phyloP scores from a whole-genome alignment of 2,797 vertebrate species.

The Eulemur albifrons region DNA sequence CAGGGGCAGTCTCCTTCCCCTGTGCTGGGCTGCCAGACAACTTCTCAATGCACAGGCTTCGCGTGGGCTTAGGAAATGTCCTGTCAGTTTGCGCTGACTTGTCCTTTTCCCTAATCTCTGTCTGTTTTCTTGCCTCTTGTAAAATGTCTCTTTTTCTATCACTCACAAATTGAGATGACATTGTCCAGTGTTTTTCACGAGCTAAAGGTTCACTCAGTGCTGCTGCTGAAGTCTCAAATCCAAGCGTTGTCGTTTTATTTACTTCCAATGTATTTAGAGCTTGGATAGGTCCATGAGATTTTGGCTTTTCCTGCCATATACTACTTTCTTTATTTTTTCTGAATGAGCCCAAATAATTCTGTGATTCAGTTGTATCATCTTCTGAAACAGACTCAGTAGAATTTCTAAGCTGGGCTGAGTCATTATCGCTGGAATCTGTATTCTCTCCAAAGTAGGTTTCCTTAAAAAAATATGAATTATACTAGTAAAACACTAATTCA shows the following conservation, averaged over 20 bases:
- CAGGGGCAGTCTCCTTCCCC: neutral
- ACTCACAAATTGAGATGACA: neutral
- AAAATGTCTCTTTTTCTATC: neutral
- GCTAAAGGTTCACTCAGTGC: neutral
- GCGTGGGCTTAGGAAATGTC: rapidly evolving
- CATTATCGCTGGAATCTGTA: conserved; percentile 81
- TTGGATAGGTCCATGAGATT: neutral
- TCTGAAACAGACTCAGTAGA: conserved; percentile 50
- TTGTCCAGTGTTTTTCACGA: neutral
- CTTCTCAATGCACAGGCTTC: neutral
- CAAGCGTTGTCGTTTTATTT: neutral
- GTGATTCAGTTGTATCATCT: conserved; percentile 41
- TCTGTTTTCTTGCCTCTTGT: neutral
- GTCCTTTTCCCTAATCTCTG: neutral
- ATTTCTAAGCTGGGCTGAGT: conserved; percentile 48
- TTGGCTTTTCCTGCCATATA: neutral
- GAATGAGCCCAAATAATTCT: neutral
- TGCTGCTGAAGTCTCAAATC: neutral
- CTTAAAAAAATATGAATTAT: conserved; percentile 80
- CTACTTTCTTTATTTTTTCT: neutral
- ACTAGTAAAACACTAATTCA: neutral
- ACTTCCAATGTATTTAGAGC: neutral
- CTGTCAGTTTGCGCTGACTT: neutral
- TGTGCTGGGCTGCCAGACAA: neutral
- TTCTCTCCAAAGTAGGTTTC: conserved; percentile 80